Evolutionary conservation across 2,797 vertebrate genomes (phyloP).

Genomic region (Threskiornis aethiopicus): DNA sequence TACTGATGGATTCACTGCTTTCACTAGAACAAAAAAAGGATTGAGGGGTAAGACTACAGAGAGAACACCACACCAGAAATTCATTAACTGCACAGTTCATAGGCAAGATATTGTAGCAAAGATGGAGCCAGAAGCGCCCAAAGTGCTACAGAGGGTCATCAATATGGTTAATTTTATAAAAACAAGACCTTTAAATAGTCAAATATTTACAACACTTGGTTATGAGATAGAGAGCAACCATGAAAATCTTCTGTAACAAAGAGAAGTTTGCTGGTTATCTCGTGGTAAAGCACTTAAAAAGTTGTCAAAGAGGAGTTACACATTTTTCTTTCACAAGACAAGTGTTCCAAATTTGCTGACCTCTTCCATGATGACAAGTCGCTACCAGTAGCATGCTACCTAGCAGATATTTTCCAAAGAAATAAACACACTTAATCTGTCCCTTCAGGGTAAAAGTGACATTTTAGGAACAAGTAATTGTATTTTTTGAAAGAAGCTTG

Average conservation of each 20-base stretch:
- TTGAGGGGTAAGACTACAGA: not conserved
- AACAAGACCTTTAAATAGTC: not conserved
- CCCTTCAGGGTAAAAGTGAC: not conserved
- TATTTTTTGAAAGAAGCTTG: not conserved
- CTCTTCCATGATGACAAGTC: not conserved
- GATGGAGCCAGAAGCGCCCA: not conserved
- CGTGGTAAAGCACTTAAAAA: not conserved
- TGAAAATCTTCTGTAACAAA: not conserved
- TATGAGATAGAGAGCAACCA: not conserved
- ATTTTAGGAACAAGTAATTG: not conserved
- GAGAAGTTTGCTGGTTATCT: not conserved
- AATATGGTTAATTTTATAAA: not conserved
- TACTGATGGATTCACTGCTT: not conserved
- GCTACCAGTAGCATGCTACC: not conserved
- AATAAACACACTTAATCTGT: not conserved
- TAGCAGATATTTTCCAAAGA: not conserved
- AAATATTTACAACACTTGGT: not conserved
- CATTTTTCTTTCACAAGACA: not conserved
- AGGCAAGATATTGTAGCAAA: not conserved
- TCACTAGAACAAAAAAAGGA: not conserved
- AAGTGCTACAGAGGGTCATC: not conserved
- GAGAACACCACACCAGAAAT: not conserved
- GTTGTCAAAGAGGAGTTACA: not conserved
- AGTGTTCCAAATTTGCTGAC: not conserved
- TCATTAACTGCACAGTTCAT: not conserved